phyloP scores from a whole-genome alignment of 2,113 vertebrate species.

The Cavia porcellus region DNA sequence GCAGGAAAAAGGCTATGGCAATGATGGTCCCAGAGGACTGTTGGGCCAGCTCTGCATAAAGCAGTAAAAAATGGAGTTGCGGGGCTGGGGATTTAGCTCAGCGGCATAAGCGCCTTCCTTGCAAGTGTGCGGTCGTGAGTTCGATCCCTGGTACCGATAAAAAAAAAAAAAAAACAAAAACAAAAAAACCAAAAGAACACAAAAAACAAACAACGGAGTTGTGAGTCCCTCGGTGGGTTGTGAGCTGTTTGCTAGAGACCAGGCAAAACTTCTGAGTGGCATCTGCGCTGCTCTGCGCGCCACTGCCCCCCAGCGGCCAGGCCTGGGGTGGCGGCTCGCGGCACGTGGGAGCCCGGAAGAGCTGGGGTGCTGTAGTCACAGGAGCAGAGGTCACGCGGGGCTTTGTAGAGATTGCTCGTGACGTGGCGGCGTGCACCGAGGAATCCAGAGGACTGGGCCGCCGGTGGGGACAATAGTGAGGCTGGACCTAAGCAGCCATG shows the following conservation, averaged over 20 bases:
- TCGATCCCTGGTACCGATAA: too few relatives aligned
- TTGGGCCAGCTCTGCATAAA: not conserved
- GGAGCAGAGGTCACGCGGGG: not conserved
- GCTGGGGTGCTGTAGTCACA: not conserved
- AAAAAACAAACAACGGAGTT: too few relatives aligned
- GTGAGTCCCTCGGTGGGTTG: too few relatives aligned
- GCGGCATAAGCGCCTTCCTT: too few relatives aligned
- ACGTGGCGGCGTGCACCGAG: not conserved
- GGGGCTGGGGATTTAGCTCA: too few relatives aligned
- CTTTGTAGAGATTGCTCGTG: not conserved
- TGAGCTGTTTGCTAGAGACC: not conserved
- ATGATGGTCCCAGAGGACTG: not conserved
- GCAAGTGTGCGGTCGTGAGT: too few relatives aligned
- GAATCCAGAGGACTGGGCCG: not conserved
- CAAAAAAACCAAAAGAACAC: too few relatives aligned
- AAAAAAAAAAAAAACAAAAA: too few relatives aligned
- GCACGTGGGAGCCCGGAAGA: not conserved
- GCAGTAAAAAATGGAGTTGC: not conserved
- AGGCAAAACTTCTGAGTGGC: fast-evolving
- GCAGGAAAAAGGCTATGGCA: not conserved
- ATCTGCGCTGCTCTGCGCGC: not conserved
- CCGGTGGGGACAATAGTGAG: not conserved
- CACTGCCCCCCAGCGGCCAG: conserved; percentile 80
- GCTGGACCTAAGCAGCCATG: not conserved
- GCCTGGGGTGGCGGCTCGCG: not conserved